Base-by-base conservation (phyloP, 2,888 invertebrate genomes). In the Tipula confusa region DNA sequence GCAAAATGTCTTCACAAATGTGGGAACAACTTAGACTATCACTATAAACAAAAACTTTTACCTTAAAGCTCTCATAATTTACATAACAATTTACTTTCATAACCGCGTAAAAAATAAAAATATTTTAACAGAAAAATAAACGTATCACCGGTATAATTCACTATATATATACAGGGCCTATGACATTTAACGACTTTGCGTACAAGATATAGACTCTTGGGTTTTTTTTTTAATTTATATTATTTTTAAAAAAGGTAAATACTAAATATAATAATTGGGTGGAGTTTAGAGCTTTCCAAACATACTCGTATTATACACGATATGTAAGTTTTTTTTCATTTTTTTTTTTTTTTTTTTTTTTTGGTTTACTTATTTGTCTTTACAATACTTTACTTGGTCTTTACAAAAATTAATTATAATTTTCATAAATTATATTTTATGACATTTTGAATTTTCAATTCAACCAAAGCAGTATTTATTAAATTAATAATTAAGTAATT, bases 361-460 rank as follows among this genome's bases (percentile, higher is more conserved):
- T 64, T 64, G 64, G 64, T 64, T 24, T 64, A 64, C 64, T 24
- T 64, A 64, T 64, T 64, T 64, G 64, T 64, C 64, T 64, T 64
- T 64, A 64, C 64, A 24, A 64, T 64, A 24, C 64, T 64, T 64
- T 64, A 24, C 64, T 64, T 64, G 43, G 43, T 43, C 43, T 43
- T 43, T 43, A 43, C 4, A 64, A 24, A 64, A 64, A 24, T 64
- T 64, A 64, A 64, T 64, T 64, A 64, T 64, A 64, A 64, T 64
- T 64, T 64, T 64, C 64, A 64, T 64, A 64, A 64, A 64, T 64
- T 64, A n/a, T n/a, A 18, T 64, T 64, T 64, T 64, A 64, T 64
- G 64, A 64, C 64, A 64, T 64, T 64, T 64, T 64, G 24, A 24
- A 64, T 64, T 64, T 64, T 64, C 64, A 64, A 64, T 64, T 64